Base-by-base conservation (phyloP, 2,113 vertebrate genomes). In the Reinhardtius hippoglossoides region DNA sequence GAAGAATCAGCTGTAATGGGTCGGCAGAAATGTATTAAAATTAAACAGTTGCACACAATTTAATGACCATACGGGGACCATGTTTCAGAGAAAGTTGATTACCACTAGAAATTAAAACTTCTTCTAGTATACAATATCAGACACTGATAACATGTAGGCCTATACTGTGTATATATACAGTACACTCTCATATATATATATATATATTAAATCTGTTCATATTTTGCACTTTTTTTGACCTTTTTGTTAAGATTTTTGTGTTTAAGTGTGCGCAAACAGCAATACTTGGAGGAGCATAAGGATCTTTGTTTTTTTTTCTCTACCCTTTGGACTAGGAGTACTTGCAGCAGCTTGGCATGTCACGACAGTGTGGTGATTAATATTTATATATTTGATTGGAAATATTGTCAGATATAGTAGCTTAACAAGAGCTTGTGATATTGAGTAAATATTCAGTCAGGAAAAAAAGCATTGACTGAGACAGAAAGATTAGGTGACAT, bases 221-320 rank as follows among this genome's bases (percentile, higher is more conserved):
- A 66, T 18, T 50, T 50, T 50, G 81, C 65, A 86, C 75, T 71
- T 83, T 81, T 81, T n/a, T 78, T n/a, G 62, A 81, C 75, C 71
- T 77, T 83, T 77, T 20, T 70, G 57, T 82, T 84, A 31, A 52
- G 48, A 62, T 67, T 71, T 31, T 35, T 23, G 27, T 74, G 26
- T 84, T 83, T 55, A 57, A 50, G 50, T 61, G 56, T 73, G 61
- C 21, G 55, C 67, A 15, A 62, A 18, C 60, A 16, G 15, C 23
- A 64, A 31, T 31, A 31, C 31, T 31, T 31, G 31, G 31, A 31
- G 31, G 31, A 6, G 31, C 31, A 31, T 31, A 31, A 31, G 7
- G 50, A 15, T 16, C 18, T 18, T 50, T 18, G 18, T 60, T 74
- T 59, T 24, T 57, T 20, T 1, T 1, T 20, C 20, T 3, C 24